Conservation (phyloP, 2,113 vertebrate species). For the Lasiurus borealis region DNA sequence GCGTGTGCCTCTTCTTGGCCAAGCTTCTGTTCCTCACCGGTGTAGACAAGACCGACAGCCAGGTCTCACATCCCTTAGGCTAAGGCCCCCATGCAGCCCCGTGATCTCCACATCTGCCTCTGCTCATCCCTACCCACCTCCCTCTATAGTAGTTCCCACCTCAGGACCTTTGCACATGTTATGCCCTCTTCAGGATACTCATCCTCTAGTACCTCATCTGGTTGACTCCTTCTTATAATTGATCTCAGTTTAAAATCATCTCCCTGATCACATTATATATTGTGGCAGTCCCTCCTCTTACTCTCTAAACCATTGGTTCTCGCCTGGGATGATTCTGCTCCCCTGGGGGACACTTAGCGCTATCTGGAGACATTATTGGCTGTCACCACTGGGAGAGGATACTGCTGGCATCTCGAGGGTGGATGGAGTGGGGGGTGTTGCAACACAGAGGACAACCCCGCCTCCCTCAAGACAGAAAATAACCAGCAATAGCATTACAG, state of each 20-base stretch:
- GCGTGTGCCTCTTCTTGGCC: conserved; percentile 84
- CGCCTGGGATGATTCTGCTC: not conserved
- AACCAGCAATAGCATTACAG: not conserved
- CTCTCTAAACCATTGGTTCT: not conserved
- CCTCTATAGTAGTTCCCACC: not conserved
- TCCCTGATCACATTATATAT: not conserved
- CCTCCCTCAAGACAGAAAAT: not conserved
- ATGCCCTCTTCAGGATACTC: not conserved
- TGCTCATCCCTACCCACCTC: not conserved
- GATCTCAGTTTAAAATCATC: not conserved
- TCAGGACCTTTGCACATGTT: not conserved
- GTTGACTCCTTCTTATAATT: not conserved
- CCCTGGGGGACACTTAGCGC: not conserved
- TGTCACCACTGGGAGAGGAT: not conserved
- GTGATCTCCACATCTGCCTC: not conserved
- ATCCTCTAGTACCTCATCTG: not conserved
- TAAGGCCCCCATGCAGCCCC: too few relatives aligned
- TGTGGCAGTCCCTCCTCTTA: too few relatives aligned
- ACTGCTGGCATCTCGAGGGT: not conserved
- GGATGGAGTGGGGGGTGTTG: not conserved
- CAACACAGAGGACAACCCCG: accelerated
- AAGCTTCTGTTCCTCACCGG: conserved; percentile 80
- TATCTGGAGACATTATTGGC: not conserved
- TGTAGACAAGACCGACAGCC: conserved; percentile 20
- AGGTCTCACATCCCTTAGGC: conserved; percentile 61